Evolutionary conservation across 1,140 invertebrate genomes (phyloP), one percentile per base, ranked within the genome.

Genomic region (Hetaerina americana): DNA sequence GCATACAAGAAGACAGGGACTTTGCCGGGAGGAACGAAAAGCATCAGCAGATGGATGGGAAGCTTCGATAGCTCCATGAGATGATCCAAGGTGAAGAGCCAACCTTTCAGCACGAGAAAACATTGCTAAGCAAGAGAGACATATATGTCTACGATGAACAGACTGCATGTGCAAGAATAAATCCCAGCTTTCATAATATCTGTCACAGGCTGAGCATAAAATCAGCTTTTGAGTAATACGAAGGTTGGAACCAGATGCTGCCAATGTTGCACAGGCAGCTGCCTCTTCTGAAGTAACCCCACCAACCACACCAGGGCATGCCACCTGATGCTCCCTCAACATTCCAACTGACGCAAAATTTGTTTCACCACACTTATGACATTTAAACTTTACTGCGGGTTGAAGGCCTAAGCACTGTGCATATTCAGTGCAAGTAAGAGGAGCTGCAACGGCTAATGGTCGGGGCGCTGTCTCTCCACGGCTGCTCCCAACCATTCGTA

Each of bases 21-120:
- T 87, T 76, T 84, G 86, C 74, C 87, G 88, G 27, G 83, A 80
- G 76, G 84, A 85, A 75, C 84, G 85, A 79, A 90, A 87, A 70
- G 87, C 86, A 74, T 89, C 86, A 67, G 85, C 83, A 57, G 83
- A 85, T 10, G 86, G 78, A 77, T 87, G 90, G 70, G 84, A 82
- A 27, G 83, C 85, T 74, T 90, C 87, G 75, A 87, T 84, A 49
- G 90, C 85, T 79, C 87, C 88, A 77, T 93, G 92, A 79, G 90
- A 90, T 70, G 86, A 87, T 68, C 85, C 83, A 73, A 93, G 80
- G 81, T 93, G 92, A 74, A 88, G 81, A 40, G 88, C 87, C 25
- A 93, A 78, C 77, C 90, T 88, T 73, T 92, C 90, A n/a, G 89
- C 87, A 74, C 87, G 86, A 26, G 87, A 87, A 81, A 91, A 92